Evolutionary conservation across 1,140 invertebrate genomes (phyloP).

Genomic region (Lithobius niger): DNA sequence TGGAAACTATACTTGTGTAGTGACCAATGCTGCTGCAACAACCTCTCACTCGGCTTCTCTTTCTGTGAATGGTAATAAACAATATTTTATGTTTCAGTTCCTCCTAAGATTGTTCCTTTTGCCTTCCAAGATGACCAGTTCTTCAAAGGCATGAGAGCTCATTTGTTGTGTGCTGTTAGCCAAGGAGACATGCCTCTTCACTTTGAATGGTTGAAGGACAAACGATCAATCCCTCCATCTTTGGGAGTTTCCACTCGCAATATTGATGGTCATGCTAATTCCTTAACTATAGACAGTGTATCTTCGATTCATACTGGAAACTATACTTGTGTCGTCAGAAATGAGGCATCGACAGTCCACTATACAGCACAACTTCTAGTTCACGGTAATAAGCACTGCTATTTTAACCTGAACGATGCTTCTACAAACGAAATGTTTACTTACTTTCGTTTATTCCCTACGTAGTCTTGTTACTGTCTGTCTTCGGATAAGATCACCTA

Average conservation of each 20-base stretch:
- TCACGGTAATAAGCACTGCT: conserved; percentile 32
- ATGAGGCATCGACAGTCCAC: conserved; percentile 25
- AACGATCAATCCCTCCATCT: conserved; percentile 38
- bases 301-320: conserved; percentile 68
- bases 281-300: conserved; percentile 72
- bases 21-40: too few relatives aligned
- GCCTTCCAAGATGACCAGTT: conserved; percentile 44
- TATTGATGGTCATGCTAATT: conserved; percentile 73
- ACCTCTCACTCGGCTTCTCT: too few relatives aligned
- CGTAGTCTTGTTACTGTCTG: too few relatives aligned
- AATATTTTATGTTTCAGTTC: too few relatives aligned
- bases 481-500: too few relatives aligned
- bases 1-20: too few relatives aligned
- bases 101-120: conserved; percentile 45
- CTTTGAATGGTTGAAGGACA: conserved; percentile 44
- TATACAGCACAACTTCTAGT: conserved; percentile 31
- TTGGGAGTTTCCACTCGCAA: conserved; percentile 44
- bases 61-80: too few relatives aligned
- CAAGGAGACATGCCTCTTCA: conserved; percentile 31
- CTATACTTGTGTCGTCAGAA: conserved; percentile 70
- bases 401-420: too few relatives aligned
- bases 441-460: too few relatives aligned
- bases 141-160: conserved; percentile 43
- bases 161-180: conserved; percentile 52
- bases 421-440: too few relatives aligned